These are phyloP conservation scores for Hyperopisus bebe DNA, from an alignment of 2,113 vertebrate genomes.

Conservation along the genomic window DNA sequence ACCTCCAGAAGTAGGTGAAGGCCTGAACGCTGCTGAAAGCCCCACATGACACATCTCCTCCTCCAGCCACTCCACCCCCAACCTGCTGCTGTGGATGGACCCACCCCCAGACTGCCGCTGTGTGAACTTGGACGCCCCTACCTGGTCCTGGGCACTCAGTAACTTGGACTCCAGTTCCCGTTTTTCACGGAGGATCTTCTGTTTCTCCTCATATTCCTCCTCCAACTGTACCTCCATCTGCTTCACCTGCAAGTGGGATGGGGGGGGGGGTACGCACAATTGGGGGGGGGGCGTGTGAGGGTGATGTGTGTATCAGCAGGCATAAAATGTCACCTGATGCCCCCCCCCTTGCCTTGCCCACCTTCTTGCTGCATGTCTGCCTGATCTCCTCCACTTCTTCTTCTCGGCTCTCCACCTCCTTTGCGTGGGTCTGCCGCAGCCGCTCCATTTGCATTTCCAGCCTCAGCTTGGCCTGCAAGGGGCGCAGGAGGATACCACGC, in stretches of 20 bases:
- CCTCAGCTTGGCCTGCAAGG: slow-evolving; percentile 81
- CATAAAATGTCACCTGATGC: not conserved
- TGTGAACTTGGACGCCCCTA: slow-evolving; percentile 36
- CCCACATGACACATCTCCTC: not conserved
- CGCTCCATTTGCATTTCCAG: slow-evolving; percentile 98
- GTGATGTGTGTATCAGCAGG: slow-evolving; percentile 6
- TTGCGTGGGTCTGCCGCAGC: slow-evolving; percentile 82
- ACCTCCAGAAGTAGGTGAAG: not conserved
- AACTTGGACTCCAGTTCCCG: slow-evolving; percentile 88
- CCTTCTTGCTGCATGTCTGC: slow-evolving; percentile 94
- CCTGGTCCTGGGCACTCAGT: slow-evolving; percentile 80
- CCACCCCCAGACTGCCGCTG: not conserved
- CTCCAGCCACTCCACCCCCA: not conserved
- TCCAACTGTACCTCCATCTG: slow-evolving; percentile 96
- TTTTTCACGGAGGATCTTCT: slow-evolving; percentile 88
- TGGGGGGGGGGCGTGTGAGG: not conserved
- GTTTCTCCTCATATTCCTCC: slow-evolving; percentile 94
- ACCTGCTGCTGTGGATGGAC: not conserved
- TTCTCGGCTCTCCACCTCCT: slow-evolving; percentile 89
- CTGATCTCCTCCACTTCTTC: slow-evolving; percentile 95
- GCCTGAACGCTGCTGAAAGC: not conserved
- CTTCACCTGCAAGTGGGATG: slow-evolving; percentile 66
- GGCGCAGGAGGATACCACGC: not conserved
- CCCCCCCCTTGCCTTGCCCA: slow-evolving; percentile 32
- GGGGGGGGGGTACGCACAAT: slow-evolving; percentile 24